phyloP scores from a whole-genome alignment of 2,888 invertebrate genomes.

The Nomada lathburiana region DNA sequence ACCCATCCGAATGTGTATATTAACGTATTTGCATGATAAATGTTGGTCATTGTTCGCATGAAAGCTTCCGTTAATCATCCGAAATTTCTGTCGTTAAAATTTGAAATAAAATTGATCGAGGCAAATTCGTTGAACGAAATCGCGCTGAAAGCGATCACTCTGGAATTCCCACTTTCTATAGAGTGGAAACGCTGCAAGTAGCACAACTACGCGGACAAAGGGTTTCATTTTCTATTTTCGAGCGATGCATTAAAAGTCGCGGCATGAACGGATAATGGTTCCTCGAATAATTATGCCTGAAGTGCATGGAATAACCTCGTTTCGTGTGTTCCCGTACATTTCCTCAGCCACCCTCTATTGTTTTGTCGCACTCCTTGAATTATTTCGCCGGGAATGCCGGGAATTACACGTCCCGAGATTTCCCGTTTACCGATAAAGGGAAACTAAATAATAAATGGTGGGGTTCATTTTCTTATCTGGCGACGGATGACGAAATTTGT shows the following conservation, averaged over 20 bases:
- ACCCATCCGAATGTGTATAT: no score
- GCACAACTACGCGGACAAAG: neutral
- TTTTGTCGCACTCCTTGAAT: conserved; percentile 1
- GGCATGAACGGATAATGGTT: neutral
- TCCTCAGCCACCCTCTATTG: neutral
- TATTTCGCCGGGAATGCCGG: conserved; percentile 8
- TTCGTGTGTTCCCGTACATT: conserved; percentile 4
- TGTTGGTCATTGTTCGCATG: neutral
- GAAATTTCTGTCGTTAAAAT: neutral
- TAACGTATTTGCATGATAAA: neutral
- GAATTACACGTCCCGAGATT: conserved; percentile 20
- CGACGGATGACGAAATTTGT: conserved; percentile 81
- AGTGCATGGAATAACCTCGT: neutral
- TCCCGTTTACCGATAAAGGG: conserved; percentile 39
- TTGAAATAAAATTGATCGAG: neutral
- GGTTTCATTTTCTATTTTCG: conserved; percentile 24
- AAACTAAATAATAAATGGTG: conserved; percentile 64
- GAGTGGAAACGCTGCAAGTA: neutral
- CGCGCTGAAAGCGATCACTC: conserved; percentile 3
- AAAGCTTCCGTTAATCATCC: neutral
- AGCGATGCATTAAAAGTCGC: conserved; percentile 19
- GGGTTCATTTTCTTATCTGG: conserved; percentile 57
- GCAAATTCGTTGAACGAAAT: neutral
- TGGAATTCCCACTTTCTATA: neutral
- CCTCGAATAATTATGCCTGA: neutral